A percentile compares a stretch with the other conserved stretches of the same genome.
Conservation (phyloP, 2,113 vertebrate genomes). For the Sapajus apella region DNA sequence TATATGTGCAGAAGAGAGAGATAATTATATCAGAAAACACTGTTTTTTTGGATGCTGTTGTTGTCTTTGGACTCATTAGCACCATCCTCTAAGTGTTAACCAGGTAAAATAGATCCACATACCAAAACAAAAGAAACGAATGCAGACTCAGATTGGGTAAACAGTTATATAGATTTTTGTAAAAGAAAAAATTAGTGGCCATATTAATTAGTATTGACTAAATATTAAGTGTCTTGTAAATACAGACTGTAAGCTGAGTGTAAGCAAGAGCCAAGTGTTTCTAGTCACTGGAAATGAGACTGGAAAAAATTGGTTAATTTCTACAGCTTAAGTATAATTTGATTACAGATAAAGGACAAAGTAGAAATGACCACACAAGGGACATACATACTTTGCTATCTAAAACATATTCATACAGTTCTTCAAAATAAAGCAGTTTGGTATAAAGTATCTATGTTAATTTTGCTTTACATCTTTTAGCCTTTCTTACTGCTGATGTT, state of each 20-base stretch:
- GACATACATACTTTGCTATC: background rate
- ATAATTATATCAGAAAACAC: slow-evolving; percentile 53
- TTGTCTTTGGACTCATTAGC: slow-evolving; percentile 53
- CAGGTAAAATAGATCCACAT: slow-evolving; percentile 28
- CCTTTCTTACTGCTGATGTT: slow-evolving; percentile 34
- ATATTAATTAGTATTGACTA: background rate
- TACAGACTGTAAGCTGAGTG: background rate
- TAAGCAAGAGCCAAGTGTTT: background rate
- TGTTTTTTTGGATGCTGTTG: slow-evolving; percentile 47
- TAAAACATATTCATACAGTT: slow-evolving; percentile 9
- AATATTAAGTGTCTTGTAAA: background rate
- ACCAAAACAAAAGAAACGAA: slow-evolving; percentile 15
- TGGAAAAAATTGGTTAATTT: background rate
- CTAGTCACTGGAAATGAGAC: background rate
- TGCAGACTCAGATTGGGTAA: background rate
- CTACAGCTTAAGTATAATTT: background rate
- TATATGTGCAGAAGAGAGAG: background rate
- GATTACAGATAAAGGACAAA: background rate
- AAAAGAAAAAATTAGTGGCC: background rate
- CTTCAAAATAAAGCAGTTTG: background rate
- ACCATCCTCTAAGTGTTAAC: slow-evolving; percentile 49
- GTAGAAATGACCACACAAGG: background rate
- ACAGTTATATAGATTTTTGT: background rate
- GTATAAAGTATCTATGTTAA: background rate
- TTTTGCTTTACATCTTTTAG: slow-evolving; percentile 43